phyloP scores from a whole-genome alignment of 1,140 invertebrate genomes.

The Drosophila dunni region DNA sequence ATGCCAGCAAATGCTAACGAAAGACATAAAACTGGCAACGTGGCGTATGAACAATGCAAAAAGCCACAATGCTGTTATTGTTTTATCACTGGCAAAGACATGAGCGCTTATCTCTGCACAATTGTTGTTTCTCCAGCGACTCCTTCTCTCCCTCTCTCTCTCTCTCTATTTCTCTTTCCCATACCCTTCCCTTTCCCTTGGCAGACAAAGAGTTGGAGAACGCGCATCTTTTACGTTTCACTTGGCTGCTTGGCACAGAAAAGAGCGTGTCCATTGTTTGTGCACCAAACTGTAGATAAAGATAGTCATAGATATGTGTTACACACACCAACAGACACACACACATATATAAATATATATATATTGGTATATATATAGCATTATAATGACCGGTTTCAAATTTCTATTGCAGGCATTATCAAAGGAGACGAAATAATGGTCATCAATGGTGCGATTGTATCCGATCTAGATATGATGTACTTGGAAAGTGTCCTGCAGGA shows the following conservation, averaged over 20 bases:
- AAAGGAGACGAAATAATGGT: slow-evolving; percentile 99
- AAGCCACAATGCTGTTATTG: slow-evolving; percentile 78
- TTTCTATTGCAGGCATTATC: slow-evolving; percentile 92
- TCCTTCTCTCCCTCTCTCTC: background rate
- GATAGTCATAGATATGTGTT: slow-evolving; percentile 3
- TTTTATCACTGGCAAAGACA: slow-evolving; percentile 60
- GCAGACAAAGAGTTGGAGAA: slow-evolving; percentile 20
- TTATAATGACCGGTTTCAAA: slow-evolving; percentile 36
- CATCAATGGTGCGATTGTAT: slow-evolving; percentile 98
- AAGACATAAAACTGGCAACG: slow-evolving; percentile 56
- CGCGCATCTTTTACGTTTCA: slow-evolving; percentile 35
- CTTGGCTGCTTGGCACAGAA: slow-evolving; percentile 16
- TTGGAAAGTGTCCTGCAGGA: slow-evolving; percentile 97
- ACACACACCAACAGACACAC: too few relatives aligned
- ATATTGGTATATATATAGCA: background rate
- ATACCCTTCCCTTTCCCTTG: too few relatives aligned
- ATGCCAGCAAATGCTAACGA: slow-evolving; percentile 46
- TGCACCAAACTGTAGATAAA: slow-evolving; percentile 3
- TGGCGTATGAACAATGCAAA: slow-evolving; percentile 77
- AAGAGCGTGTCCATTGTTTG: slow-evolving; percentile 15
- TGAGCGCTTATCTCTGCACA: slow-evolving; percentile 44
- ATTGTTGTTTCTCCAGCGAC: slow-evolving; percentile 37
- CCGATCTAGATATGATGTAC: slow-evolving; percentile 99
- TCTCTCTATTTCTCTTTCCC: too few relatives aligned
- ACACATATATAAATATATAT: slow-evolving; percentile 2